Evolutionary conservation across 1,140 invertebrate genomes (phyloP).

Genomic region (Orchesella cincta): DNA sequence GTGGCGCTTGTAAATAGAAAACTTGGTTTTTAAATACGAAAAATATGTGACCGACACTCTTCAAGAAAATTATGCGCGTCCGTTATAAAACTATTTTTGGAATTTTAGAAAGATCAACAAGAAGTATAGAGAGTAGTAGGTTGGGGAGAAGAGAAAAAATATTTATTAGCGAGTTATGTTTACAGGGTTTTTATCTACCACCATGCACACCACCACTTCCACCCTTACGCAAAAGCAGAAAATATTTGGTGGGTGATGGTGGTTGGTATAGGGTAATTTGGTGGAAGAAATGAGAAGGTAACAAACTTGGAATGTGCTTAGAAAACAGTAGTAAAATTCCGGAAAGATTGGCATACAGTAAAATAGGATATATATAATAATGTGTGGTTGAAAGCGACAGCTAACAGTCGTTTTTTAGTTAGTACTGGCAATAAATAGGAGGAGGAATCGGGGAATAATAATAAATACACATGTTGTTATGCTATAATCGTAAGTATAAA

Average conservation of each 20-base stretch:
- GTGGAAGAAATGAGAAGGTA: background rate
- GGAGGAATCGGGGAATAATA: conserved; percentile 3
- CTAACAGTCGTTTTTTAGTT: background rate
- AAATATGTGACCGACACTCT: too few species aligned
- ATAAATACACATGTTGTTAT: background rate
- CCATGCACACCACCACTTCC: background rate
- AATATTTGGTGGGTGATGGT: too few species aligned
- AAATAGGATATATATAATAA: too few species aligned
- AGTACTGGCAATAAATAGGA: background rate
- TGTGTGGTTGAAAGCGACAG: background rate
- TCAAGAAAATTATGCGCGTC: background rate
- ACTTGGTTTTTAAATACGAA: too few species aligned
- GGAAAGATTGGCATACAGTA: too few species aligned
- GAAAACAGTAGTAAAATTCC: background rate
- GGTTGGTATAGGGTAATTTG: background rate
- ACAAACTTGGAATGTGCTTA: background rate
- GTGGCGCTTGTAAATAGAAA: background rate
- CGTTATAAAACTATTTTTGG: background rate
- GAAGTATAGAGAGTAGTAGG: too few species aligned
- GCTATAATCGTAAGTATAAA: background rate
- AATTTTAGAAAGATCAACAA: background rate
- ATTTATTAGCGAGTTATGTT: background rate
- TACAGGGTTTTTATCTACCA: too few species aligned
- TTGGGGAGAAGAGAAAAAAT: background rate
- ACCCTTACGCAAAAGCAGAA: background rate